These are phyloP conservation scores for Epicauta chinensis DNA, from an alignment of 1,140 invertebrate species.

Conservation along the genomic window DNA sequence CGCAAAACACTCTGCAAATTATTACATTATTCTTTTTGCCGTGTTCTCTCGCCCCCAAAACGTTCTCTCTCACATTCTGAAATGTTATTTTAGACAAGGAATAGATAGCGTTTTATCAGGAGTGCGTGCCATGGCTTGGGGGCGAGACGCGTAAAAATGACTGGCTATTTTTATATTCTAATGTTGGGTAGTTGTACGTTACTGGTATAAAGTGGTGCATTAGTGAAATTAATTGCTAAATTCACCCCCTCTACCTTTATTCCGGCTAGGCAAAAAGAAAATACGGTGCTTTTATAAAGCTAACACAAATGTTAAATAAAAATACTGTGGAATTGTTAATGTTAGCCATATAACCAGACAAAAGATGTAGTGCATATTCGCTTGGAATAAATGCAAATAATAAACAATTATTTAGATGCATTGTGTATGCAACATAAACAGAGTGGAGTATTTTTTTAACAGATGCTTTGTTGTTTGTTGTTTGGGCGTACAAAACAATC, in stretches of 20 bases:
- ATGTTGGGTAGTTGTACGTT: slow-evolving; percentile 10
- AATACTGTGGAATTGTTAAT: slow-evolving; percentile 4
- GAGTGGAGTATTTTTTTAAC: too few relatives aligned
- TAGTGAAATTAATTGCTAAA: slow-evolving; percentile 19
- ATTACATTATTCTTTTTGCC: slow-evolving; percentile 16
- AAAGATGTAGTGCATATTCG: slow-evolving; percentile 2
- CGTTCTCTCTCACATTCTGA: not conserved
- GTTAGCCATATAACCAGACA: not conserved
- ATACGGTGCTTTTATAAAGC: too few relatives aligned
- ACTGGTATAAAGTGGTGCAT: slow-evolving; percentile 17
- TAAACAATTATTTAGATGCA: slow-evolving; percentile 13
- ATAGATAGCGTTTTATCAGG: slow-evolving; percentile 20
- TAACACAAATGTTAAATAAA: slow-evolving; percentile 10
- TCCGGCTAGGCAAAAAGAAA: too few relatives aligned
- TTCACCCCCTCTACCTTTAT: not conserved
- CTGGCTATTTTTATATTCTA: slow-evolving; percentile 20
- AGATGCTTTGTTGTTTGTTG: too few relatives aligned
- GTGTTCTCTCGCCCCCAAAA: not conserved
- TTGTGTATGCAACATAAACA: not conserved
- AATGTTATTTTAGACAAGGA: not conserved
- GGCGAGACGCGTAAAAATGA: slow-evolving; percentile 19
- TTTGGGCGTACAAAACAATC: too few relatives aligned
- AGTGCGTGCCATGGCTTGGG: slow-evolving; percentile 7
- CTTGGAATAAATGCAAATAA: slow-evolving; percentile 9
- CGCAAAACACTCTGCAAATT: slow-evolving; percentile 16